These are phyloP conservation scores for Atlantisia rogersi DNA, from an alignment of 2,113 vertebrate species.

Conservation along the genomic window DNA sequence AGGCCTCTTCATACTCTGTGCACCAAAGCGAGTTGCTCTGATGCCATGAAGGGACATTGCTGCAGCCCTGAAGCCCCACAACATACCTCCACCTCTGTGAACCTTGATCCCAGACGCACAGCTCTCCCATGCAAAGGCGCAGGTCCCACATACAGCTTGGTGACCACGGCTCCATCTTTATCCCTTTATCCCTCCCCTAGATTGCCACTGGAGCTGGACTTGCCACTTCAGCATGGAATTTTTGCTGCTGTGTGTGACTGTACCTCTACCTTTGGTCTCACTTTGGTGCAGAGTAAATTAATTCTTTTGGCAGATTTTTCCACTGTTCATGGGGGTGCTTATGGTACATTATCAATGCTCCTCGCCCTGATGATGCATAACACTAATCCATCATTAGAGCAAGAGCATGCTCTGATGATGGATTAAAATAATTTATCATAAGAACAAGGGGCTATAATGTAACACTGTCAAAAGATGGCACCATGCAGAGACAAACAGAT, in stretches of 20 bases:
- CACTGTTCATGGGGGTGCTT: constrained; percentile 24
- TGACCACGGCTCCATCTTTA: background rate
- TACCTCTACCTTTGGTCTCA: background rate
- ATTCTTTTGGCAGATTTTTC: constrained; percentile 44
- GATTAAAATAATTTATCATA: constrained; percentile 73
- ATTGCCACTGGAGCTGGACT: background rate
- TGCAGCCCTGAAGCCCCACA: background rate
- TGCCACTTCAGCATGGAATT: background rate
- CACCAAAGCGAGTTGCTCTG: background rate
- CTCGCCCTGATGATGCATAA: constrained; percentile 48
- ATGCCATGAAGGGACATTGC: fast-evolving
- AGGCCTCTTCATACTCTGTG: background rate
- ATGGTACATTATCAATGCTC: constrained; percentile 40
- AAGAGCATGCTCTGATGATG: constrained; percentile 53
- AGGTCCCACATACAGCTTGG: background rate
- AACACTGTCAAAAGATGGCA: constrained; percentile 64
- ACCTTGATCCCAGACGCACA: background rate
- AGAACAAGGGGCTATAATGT: constrained; percentile 67
- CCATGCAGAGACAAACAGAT: constrained; percentile 61
- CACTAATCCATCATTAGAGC: constrained; percentile 59
- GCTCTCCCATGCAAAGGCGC: background rate
- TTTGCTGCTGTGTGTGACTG: background rate
- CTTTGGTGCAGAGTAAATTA: constrained; percentile 24
- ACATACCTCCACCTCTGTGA: no score
- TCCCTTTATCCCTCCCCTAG: background rate